phyloP scores from a whole-genome alignment of 2,797 vertebrate species.

The Atherinosoma microstoma region DNA sequence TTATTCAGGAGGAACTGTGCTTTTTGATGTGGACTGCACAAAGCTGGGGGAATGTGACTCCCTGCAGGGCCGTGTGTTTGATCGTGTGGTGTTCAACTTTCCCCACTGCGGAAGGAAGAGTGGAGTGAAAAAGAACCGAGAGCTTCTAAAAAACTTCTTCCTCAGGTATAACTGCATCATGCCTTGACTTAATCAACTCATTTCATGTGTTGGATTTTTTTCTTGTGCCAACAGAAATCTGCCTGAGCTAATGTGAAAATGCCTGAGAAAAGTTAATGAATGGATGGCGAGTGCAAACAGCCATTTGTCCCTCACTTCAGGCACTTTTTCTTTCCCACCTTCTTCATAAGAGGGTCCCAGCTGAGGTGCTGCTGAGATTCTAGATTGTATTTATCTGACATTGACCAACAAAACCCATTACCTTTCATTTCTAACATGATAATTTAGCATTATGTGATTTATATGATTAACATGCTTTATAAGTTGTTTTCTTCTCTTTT shows the following conservation, averaged over 20 bases:
- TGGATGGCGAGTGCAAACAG: no score
- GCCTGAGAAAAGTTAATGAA: background rate
- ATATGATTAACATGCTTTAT: no score
- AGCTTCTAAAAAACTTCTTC: constrained; percentile 91
- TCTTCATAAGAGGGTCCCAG: background rate
- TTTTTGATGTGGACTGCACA: constrained; percentile 92
- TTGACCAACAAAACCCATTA: background rate
- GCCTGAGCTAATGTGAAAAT: background rate
- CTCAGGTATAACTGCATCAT: constrained; percentile 80
- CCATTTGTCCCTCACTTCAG: background rate
- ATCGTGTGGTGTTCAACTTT: constrained; percentile 93
- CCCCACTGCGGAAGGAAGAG: constrained; percentile 96
- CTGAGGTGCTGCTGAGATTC: background rate
- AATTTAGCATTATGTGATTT: no score
- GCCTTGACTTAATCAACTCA: background rate
- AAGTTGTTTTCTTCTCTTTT: background rate
- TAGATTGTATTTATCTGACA: background rate
- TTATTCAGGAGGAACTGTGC: constrained; percentile 84
- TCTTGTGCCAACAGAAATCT: background rate
- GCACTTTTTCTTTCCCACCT: background rate
- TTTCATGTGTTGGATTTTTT: background rate
- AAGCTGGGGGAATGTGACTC: constrained; percentile 81
- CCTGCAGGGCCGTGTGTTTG: constrained; percentile 79
- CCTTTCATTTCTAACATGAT: no score
- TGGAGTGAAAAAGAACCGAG: constrained; percentile 93